Evolutionary conservation across 2,797 vertebrate species (phyloP).

Genomic region (Arnoldichthys spilopterus): DNA sequence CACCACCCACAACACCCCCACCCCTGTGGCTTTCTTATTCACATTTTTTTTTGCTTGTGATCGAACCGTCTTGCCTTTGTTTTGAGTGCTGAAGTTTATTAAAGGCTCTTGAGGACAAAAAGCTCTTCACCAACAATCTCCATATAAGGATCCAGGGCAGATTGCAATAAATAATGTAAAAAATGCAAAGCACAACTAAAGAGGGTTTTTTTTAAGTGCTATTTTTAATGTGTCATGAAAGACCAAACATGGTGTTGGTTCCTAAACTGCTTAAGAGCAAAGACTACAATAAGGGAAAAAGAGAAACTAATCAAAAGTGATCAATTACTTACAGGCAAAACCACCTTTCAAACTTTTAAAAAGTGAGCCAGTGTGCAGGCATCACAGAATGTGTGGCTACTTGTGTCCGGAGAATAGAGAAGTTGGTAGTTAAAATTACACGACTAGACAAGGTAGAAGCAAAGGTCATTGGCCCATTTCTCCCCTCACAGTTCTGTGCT

Average conservation of each 20-base stretch:
- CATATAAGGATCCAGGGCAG: constrained; percentile 19
- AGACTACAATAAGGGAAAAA: not conserved
- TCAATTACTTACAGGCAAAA: constrained; percentile 48
- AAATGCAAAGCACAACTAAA: constrained; percentile 3
- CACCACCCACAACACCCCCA: constrained; percentile 34
- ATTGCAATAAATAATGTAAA: not conserved
- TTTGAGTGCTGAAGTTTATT: constrained; percentile 55
- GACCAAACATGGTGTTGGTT: constrained; percentile 6
- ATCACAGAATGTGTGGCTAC: constrained; percentile 48
- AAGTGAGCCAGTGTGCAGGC: constrained; percentile 19
- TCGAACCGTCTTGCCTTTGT: constrained; percentile 56
- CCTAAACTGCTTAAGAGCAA: not conserved
- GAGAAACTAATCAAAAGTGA: constrained; percentile 20
- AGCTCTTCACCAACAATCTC: constrained; percentile 18
- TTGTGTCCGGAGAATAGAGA: constrained; percentile 79
- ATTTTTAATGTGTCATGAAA: constrained; percentile 8
- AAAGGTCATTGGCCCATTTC: constrained; percentile 80
- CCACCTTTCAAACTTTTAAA: constrained; percentile 43
- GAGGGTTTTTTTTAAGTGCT: not conserved
- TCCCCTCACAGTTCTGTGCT: constrained; percentile 58
- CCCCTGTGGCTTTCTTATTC: constrained; percentile 55
- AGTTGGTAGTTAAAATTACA: constrained; percentile 90
- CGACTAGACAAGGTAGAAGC: constrained; percentile 80
- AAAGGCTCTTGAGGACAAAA: constrained; percentile 58
- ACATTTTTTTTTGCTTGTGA: constrained; percentile 52